Conservation (phyloP, 1,140 invertebrate species). For the Mizuhopecten yessoensis region DNA sequence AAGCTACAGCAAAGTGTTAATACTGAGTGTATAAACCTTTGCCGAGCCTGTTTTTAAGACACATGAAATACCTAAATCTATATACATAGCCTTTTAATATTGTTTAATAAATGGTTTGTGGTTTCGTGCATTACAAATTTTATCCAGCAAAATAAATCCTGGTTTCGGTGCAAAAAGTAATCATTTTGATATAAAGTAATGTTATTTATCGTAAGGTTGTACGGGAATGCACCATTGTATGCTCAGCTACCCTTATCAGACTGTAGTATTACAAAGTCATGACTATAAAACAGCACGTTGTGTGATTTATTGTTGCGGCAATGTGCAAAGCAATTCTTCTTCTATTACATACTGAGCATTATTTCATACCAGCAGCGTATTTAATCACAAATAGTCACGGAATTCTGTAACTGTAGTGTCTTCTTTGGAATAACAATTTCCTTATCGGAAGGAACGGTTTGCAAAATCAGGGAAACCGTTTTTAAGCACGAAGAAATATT, state of each 20-base stretch:
- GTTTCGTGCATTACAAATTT: background rate
- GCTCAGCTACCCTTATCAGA: background rate
- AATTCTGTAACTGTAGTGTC: background rate
- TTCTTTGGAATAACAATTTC: background rate
- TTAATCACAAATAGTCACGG: slow-evolving; percentile 1
- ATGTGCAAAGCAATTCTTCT: background rate
- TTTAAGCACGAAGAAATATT: slow-evolving; percentile 4
- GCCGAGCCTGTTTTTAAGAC: too few species aligned
- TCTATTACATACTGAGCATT: background rate
- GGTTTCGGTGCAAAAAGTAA: background rate
- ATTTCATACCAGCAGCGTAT: background rate
- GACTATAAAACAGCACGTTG: background rate
- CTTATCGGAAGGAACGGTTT: slow-evolving; percentile 15
- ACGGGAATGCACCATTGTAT: background rate
- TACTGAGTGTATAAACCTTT: too few species aligned
- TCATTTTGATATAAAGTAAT: background rate
- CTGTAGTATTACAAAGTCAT: background rate
- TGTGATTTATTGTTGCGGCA: background rate
- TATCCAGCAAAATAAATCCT: background rate
- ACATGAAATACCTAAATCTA: too few species aligned
- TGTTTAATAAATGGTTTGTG: too few species aligned
- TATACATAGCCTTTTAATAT: too few species aligned
- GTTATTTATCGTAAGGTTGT: background rate
- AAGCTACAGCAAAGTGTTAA: too few species aligned
- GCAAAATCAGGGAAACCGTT: background rate